phyloP scores from a whole-genome alignment of 2,797 vertebrate genomes.

The Gymnothorax javanicus region DNA sequence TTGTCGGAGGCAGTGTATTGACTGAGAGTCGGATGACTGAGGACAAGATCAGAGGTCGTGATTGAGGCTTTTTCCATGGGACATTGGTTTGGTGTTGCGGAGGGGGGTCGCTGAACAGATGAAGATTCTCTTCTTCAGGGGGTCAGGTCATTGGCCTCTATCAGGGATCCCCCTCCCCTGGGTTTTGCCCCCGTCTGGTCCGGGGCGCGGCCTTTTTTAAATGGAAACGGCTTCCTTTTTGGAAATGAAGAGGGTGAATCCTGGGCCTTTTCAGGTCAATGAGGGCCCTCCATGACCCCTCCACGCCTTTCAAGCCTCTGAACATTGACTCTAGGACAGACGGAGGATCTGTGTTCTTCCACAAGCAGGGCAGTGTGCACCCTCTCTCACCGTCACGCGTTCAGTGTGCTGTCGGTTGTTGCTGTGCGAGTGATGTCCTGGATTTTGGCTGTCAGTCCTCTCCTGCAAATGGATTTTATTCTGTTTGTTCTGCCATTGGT shows the following conservation, averaged over 20 bases:
- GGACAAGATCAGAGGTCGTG: conserved; percentile 24
- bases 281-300: conserved; percentile 5
- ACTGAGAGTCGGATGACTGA: conserved; percentile 15
- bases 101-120: not conserved
- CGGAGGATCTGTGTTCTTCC: conserved; percentile 2
- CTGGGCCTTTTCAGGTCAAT: conserved; percentile 25
- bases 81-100: not conserved
- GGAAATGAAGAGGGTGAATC: conserved; percentile 37
- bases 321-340: not conserved
- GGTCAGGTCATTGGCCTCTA: conserved; percentile 39
- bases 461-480: not conserved
- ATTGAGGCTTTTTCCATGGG: not conserved
- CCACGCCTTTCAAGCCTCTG: not conserved
- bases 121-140: not conserved
- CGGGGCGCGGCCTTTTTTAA: conserved; percentile 51
- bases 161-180: conserved; percentile 18
- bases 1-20: not conserved
- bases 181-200: conserved; percentile 38
- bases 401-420: not conserved
- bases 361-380: not conserved
- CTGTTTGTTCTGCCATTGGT: not conserved
- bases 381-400: not conserved
- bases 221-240: conserved; percentile 42
- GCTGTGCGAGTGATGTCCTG: not conserved
- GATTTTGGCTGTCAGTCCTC: not conserved